These are phyloP conservation scores for Cyrtorhinus lividipennis DNA, from an alignment of 1,140 invertebrate genomes.

Conservation along the genomic window DNA sequence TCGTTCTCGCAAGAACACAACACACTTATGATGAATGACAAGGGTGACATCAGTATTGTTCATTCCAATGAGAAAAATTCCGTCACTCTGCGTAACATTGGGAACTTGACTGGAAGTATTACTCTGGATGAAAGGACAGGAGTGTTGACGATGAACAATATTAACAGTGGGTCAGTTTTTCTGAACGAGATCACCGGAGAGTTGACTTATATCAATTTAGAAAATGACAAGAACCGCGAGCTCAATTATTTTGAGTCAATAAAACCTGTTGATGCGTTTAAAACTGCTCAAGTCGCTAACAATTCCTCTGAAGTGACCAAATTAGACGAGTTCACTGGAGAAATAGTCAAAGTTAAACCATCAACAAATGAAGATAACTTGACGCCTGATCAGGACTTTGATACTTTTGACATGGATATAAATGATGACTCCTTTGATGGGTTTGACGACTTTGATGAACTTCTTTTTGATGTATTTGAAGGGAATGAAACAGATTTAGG, in stretches of 20 bases:
- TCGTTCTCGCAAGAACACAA: background rate
- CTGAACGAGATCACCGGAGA: constrained; percentile 19
- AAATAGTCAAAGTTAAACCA: constrained; percentile 11
- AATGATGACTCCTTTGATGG: constrained; percentile 20
- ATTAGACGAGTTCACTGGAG: constrained; percentile 15
- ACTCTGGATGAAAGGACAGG: constrained; percentile 20
- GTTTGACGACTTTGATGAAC: constrained; percentile 19
- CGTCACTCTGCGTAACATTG: constrained; percentile 16
- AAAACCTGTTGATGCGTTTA: background rate
- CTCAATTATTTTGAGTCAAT: background rate
- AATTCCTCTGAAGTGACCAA: constrained; percentile 3
- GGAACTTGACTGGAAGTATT: constrained; percentile 17
- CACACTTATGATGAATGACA: background rate
- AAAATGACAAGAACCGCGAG: background rate
- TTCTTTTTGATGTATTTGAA: constrained; percentile 14
- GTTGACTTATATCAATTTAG: constrained; percentile 17
- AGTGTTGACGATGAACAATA: constrained; percentile 17
- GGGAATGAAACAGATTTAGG: background rate
- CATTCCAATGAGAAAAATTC: constrained; percentile 14
- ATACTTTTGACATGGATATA: constrained; percentile 18
- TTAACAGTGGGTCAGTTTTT: constrained; percentile 19
- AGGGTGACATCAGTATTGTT: constrained; percentile 12
- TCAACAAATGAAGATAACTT: background rate
- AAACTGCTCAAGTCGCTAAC: background rate
- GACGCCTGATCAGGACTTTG: constrained; percentile 9